Evolutionary conservation across 2,797 vertebrate genomes (phyloP).

Genomic region (Platalea minor): DNA sequence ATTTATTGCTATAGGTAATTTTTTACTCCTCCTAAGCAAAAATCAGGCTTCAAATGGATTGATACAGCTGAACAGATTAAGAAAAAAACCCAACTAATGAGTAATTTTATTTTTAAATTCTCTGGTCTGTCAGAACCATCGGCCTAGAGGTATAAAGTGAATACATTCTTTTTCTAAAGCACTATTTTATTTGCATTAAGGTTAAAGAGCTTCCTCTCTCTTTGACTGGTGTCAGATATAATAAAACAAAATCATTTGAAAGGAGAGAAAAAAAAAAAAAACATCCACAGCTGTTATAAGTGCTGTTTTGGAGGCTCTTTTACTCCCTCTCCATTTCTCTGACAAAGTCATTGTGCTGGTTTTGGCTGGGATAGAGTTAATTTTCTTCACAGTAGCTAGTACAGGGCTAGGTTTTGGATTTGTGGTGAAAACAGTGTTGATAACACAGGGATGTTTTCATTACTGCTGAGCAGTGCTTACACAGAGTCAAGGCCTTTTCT

Average conservation of each 20-base stretch:
- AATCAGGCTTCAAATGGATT: slow-evolving; percentile 16
- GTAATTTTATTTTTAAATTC: slow-evolving; percentile 27
- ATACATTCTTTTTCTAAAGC: neutral
- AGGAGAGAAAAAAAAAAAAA: neutral
- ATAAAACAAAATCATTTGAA: slow-evolving; percentile 46
- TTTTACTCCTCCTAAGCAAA: slow-evolving; percentile 20
- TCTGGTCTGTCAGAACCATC: neutral
- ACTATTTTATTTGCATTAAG: slow-evolving; percentile 31
- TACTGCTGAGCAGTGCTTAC: too few species aligned
- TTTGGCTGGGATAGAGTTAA: too few species aligned
- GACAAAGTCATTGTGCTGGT: neutral
- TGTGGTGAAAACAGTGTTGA: too few species aligned
- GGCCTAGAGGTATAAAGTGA: neutral
- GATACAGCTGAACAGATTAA: slow-evolving; percentile 9
- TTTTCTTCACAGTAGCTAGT: too few species aligned
- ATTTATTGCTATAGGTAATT: slow-evolving; percentile 27
- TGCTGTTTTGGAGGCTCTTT: neutral
- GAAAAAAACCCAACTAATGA: neutral
- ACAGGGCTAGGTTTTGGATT: too few species aligned
- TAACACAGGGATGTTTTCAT: too few species aligned
- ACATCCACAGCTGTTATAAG: neutral
- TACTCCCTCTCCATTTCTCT: neutral
- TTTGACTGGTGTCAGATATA: slow-evolving; percentile 20
- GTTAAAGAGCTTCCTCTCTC: slow-evolving; percentile 21
- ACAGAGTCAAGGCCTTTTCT: too few species aligned